These are phyloP conservation scores for Alentia gelatinosa DNA, from an alignment of 2,888 invertebrate species.

Conservation along the genomic window DNA sequence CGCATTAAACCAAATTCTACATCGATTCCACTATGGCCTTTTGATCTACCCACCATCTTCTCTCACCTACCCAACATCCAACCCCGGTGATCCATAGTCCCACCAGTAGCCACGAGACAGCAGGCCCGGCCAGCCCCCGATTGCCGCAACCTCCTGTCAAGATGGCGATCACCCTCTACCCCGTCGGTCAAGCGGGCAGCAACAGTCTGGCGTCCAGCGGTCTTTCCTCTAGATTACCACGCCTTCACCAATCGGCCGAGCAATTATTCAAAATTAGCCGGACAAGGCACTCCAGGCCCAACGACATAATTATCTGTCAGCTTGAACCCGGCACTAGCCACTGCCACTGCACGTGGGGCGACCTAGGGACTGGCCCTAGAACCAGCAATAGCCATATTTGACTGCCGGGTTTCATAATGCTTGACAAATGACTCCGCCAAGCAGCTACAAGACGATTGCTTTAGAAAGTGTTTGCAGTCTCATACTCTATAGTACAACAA, in stretches of 20 bases:
- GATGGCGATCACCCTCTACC: not conserved
- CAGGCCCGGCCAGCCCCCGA: not conserved
- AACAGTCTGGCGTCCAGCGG: not conserved
- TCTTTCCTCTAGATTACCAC: not conserved
- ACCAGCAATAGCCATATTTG: too few species aligned
- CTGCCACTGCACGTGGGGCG: too few species aligned
- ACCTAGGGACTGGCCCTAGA: too few species aligned
- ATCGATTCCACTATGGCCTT: not conserved
- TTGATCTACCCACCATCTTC: not conserved
- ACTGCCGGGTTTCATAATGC: too few species aligned
- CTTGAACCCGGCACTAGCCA: too few species aligned
- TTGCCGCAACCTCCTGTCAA: not conserved
- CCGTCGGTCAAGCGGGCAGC: not conserved
- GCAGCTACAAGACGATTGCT: too few species aligned
- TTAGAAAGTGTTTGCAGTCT: too few species aligned
- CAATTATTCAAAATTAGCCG: slow-evolving; percentile 5
- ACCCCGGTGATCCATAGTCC: not conserved
- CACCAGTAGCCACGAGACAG: too few species aligned
- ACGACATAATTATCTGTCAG: not conserved
- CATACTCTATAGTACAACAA: too few species aligned
- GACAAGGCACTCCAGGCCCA: not conserved
- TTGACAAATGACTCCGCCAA: too few species aligned
- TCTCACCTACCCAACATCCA: not conserved
- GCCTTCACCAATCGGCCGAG: not conserved
- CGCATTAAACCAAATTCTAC: not conserved